These are phyloP conservation scores for Isotomurus palustris DNA, from an alignment of 2,888 invertebrate genomes.

Conservation along the genomic window DNA sequence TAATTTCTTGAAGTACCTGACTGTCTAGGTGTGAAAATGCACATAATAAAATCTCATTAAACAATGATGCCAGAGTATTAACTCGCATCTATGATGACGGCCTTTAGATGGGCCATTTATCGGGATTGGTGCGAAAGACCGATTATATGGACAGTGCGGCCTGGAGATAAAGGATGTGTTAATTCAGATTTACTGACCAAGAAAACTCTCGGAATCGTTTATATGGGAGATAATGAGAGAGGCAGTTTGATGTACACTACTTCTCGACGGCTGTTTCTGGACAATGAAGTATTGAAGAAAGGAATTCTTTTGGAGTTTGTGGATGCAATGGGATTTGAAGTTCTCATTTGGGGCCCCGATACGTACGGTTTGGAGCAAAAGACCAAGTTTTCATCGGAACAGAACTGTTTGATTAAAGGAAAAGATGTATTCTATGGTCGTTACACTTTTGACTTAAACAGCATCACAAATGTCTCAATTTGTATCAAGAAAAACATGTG, in stretches of 20 bases:
- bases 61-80: not conserved
- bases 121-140: conserved; percentile 33
- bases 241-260: conserved; percentile 27
- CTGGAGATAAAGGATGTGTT: conserved; percentile 27
- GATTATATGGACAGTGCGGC: conserved; percentile 29
- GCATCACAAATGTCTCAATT: conserved; percentile 10
- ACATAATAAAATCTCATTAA: not conserved
- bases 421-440: conserved; percentile 22
- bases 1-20: not conserved
- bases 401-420: conserved; percentile 30
- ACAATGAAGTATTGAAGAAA: conserved; percentile 21
- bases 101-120: conserved; percentile 38
- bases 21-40: not conserved
- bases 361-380: conserved; percentile 8
- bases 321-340: conserved; percentile 20
- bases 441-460: conserved; percentile 20
- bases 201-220: conserved; percentile 22
- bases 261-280: conserved; percentile 22
- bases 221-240: conserved; percentile 19
- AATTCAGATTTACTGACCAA: conserved; percentile 5
- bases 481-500: conserved; percentile 23
- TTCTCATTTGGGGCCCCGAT: conserved; percentile 22
- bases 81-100: not conserved
- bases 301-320: conserved; percentile 23
- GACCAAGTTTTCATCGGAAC: not conserved